Evolutionary conservation across 2,113 vertebrate genomes (phyloP), one percentile per base, ranked within the genome.

Genomic region (Hemicordylus capensis): DNA sequence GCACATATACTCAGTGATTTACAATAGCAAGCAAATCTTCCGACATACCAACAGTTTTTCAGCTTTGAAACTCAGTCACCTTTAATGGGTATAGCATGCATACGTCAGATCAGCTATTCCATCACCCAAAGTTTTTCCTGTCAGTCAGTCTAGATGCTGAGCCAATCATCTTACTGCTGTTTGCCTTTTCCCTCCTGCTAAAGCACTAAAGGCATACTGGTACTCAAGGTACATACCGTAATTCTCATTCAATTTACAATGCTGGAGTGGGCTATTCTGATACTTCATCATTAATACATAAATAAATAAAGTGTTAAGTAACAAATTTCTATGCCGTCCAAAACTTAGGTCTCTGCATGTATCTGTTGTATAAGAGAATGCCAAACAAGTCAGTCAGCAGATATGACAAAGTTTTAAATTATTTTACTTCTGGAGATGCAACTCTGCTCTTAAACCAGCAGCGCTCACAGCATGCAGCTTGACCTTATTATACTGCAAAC

Each of bases 161-260:
- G 56, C 31, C 44, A 79, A 63, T 46, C 37, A 79, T 46, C 59
- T 79, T 58, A 66, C 37, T 81, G 46, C 64, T 14, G 39, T 54
- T 70, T 58, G 48, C 24, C 48, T 51, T 39, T 31, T 70, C 24
- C 48, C 22, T 51, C 78, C 44, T 80, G 78, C 61, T 66, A n/a
- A 31, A 66, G 34, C 78, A 66, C 63, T 64, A 79, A 77, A 66
- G n/a, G n/a, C n/a, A 48, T 66, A 66, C n/a, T n/a, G n/a, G n/a
- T 34, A 66, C 20, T 80, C 61, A 80, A n/a, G 61, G 44, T 80
- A n/a, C n/a, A n/a, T n/a, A n/a, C n/a, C n/a, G n/a, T 66, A 80
- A 80, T 22, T 26, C 48, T 37, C 48, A 15, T 8, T 51, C 31
- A 51, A 66, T 34, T 51, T 63, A 66, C 74, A 20, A 39, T 76